phyloP scores from a whole-genome alignment of 35 echinoderm and acorn worm species.

The Diadema setosum region DNA sequence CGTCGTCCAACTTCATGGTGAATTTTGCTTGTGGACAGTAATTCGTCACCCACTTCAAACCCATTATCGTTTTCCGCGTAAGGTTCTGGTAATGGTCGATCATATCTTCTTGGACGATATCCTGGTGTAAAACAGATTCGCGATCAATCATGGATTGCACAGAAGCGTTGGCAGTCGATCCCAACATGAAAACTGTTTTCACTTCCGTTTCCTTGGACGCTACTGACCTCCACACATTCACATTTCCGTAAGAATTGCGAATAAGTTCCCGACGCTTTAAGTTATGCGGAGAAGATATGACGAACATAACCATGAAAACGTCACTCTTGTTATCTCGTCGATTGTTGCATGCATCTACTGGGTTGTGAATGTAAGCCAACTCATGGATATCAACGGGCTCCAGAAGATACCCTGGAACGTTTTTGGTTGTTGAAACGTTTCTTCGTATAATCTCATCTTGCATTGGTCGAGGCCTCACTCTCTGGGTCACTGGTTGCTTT shows the following conservation, averaged over 20 bases:
- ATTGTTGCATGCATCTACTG: not conserved
- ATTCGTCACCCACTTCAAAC: constrained; percentile 26
- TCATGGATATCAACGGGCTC: too few relatives aligned
- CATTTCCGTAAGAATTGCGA: constrained; percentile 7
- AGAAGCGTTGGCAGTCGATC: not conserved
- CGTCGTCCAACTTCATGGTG: constrained; percentile 59
- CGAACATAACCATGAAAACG: constrained; percentile 2
- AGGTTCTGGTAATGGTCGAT: constrained; percentile 45
- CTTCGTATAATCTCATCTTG: too few relatives aligned
- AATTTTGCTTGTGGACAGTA: constrained; percentile 20
- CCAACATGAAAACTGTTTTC: not conserved
- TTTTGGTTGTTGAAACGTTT: too few relatives aligned
- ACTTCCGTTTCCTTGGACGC: not conserved
- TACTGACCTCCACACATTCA: not conserved
- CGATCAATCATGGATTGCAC: not conserved
- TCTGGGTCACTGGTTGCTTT: too few relatives aligned
- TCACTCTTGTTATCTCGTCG: not conserved
- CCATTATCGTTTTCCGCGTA: constrained; percentile 54
- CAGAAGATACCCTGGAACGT: too few relatives aligned
- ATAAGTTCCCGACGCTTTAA: not conserved
- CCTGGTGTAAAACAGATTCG: not conserved
- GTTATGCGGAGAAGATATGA: not conserved
- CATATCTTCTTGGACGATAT: constrained; percentile 46
- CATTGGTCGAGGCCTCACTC: too few relatives aligned
- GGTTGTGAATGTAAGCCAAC: too few relatives aligned